Evolutionary conservation across 2,888 invertebrate species (phyloP), one percentile per base, ranked within the genome.

Genomic region (Eristalis arbustorum): DNA sequence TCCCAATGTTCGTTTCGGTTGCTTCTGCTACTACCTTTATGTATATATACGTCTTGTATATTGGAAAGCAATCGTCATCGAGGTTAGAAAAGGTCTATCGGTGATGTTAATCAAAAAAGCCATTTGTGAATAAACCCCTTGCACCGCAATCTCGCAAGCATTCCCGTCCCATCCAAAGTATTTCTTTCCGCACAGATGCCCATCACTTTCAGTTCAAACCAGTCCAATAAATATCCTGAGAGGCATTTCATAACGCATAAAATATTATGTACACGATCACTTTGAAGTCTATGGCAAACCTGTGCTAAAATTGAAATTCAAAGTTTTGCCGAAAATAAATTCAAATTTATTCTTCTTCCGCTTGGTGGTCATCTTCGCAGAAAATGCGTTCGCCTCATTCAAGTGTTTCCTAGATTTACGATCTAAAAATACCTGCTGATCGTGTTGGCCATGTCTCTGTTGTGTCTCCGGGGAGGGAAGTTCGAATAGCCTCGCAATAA

Each of bases 371-470:
- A 49, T 25, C 25, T 25, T 59, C 59, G 57, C 57, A 57, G 37
- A 66, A 40, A 66, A 59, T 66, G 66, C 40, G 59, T 59, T 22
- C n/a, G 49, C 64, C 42, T 63, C 22, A 11, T n/a, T 10, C 57
- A 18, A 75, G 59, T 31, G 40, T 31, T 28, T 59, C 18, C 28
- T 40, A 28, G 10, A 23, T 67, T 49, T 67, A 42, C 23, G 31
- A 23, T 62, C 75, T 62, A 76, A 76, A 76, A 76, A 76, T 76
- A 68, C 18, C n/a, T 40, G 25, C 31, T 62, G 6, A 31, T 23
- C n/a, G 64, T 37, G 49, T 18, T 49, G 18, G 49, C 49, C 49
- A 18, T 59, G 59, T 25, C 25, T 59, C 59, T 14, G 25, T 8
- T 59, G 6, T 25, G 23, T 49, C 49, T 49, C 49, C 8, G 25